Percentiles rank a stretch among this genome's conserved stretches.
These are phyloP conservation scores for Panagrolaimus sp. DNA, from an alignment of 1,140 invertebrate species.

Conservation along the genomic window DNA sequence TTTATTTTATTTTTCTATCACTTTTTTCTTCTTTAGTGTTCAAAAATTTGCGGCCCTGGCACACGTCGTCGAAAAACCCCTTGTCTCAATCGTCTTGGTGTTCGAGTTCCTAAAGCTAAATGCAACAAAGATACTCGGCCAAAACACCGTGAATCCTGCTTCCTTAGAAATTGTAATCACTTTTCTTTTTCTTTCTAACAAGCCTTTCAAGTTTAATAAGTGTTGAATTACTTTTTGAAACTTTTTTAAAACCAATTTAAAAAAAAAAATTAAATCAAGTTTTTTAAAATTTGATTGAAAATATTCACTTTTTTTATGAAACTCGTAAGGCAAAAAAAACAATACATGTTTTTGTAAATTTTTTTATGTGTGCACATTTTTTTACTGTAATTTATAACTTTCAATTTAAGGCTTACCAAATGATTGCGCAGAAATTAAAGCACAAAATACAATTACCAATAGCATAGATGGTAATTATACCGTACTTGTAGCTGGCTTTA, in stretches of 20 bases:
- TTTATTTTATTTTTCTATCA: background rate
- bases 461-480: conserved; percentile 57
- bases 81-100: conserved; percentile 36
- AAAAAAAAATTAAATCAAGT: too few species aligned
- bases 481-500: conserved; percentile 52
- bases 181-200: too few species aligned
- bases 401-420: conserved; percentile 36
- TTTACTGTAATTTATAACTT: background rate
- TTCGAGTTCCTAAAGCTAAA: conserved; percentile 28
- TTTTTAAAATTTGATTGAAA: too few species aligned
- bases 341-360: too few species aligned
- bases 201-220: background rate
- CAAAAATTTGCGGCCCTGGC: conserved; percentile 51
- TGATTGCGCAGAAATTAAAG: conserved; percentile 52
- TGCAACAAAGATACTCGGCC: conserved; percentile 34
- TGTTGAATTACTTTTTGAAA: too few species aligned
- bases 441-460: conserved; percentile 25
- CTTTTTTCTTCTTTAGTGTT: conserved; percentile 43
- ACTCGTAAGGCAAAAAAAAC: too few species aligned
- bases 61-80: conserved; percentile 39
- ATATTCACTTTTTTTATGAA: too few species aligned
- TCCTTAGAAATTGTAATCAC: conserved; percentile 52
- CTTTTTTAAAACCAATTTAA: too few species aligned
- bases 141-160: conserved; percentile 47
- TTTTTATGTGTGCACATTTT: too few species aligned